A percentile compares a stretch with the other conserved stretches of the same genome.
These are phyloP conservation scores for Recurvirostra avosetta DNA, from an alignment of 2,113 vertebrate genomes.

Conservation along the genomic window DNA sequence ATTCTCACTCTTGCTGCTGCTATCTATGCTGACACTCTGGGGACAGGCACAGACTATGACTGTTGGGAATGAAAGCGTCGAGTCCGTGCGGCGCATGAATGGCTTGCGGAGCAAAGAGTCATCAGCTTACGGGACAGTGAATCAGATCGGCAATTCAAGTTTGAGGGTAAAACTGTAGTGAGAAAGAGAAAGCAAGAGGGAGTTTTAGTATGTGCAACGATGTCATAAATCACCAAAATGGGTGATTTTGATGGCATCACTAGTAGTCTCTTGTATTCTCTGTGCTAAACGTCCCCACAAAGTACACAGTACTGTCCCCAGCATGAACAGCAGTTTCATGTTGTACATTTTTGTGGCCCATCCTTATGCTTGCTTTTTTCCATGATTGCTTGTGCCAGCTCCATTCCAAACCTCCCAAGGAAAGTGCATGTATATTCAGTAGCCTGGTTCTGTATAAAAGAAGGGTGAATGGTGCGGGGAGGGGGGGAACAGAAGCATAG, in stretches of 20 bases:
- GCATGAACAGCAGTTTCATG: slow-evolving; percentile 37
- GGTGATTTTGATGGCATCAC: slow-evolving; percentile 45
- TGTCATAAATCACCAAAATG: slow-evolving; percentile 49
- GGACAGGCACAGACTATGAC: slow-evolving; percentile 63
- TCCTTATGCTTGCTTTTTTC: not conserved
- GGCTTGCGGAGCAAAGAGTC: slow-evolving; percentile 70
- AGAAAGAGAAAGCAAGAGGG: slow-evolving; percentile 52
- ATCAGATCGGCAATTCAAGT: slow-evolving; percentile 70
- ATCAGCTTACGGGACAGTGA: slow-evolving; percentile 66
- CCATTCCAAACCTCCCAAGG: not conserved
- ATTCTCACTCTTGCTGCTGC: slow-evolving; percentile 61
- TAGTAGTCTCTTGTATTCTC: slow-evolving; percentile 30
- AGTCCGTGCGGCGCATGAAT: slow-evolving; percentile 64
- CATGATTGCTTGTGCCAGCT: not conserved
- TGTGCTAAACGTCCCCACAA: not conserved
- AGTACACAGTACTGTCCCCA: not conserved
- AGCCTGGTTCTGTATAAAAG: not conserved
- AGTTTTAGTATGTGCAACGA: not conserved
- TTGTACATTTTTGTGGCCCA: not conserved
- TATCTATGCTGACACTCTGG: slow-evolving; percentile 67
- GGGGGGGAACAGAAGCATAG: not conserved
- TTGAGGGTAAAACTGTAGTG: slow-evolving; percentile 66
- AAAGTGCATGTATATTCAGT: not conserved
- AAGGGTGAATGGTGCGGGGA: not conserved
- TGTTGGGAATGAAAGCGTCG: slow-evolving; percentile 62